Evolutionary conservation across 2,113 vertebrate genomes (phyloP).

Genomic region (Labrus mixtus): DNA sequence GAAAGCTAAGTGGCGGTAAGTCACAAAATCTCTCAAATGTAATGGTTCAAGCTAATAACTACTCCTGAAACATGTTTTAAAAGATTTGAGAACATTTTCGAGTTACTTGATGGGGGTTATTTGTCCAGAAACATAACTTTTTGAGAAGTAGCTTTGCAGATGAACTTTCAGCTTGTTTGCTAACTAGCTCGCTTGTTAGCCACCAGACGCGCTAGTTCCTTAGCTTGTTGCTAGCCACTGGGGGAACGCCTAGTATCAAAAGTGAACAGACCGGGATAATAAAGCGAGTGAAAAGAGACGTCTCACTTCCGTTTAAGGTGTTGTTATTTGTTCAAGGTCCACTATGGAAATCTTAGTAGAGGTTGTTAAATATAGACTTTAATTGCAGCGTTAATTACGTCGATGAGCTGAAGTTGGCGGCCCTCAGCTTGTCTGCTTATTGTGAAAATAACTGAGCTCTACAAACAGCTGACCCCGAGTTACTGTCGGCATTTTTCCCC

Average conservation of each 20-base stretch:
- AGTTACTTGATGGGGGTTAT: neutral
- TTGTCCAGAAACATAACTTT: neutral
- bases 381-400: constrained; percentile 32
- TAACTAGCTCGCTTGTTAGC: constrained; percentile 73
- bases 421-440: constrained; percentile 64
- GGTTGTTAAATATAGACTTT: neutral
- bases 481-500: neutral
- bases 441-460: neutral
- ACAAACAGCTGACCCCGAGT: neutral
- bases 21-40: constrained; percentile 59
- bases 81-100: neutral
- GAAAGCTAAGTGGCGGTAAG: constrained; percentile 81
- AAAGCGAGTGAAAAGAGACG: neutral
- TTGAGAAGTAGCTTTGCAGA: constrained; percentile 25
- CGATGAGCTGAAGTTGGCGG: constrained; percentile 49
- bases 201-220: constrained; percentile 74
- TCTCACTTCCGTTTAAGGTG: fast-evolving
- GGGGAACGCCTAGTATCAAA: constrained; percentile 77
- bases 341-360: neutral
- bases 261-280: constrained; percentile 17
- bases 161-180: constrained; percentile 74
- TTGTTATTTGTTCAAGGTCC: neutral
- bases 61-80: neutral
- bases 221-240: constrained; percentile 71
- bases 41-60: neutral